Conservation (phyloP, 1,140 invertebrate genomes). For the Frieseomelitta varia region DNA sequence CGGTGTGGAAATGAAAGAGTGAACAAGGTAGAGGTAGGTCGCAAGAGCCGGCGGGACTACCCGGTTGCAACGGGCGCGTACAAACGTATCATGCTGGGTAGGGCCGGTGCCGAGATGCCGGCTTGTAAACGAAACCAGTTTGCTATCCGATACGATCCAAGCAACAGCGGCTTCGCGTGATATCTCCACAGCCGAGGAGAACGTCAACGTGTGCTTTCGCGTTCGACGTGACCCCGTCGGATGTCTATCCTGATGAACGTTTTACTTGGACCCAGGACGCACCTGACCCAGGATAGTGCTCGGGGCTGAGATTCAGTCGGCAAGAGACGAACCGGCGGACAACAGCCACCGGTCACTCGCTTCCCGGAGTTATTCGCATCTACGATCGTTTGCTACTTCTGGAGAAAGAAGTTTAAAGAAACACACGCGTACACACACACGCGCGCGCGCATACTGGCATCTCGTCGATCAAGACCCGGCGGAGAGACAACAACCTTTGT, state of each 20-base stretch:
- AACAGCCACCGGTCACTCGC: background rate
- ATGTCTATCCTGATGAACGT: slow-evolving; percentile 55
- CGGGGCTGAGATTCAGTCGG: slow-evolving; percentile 30
- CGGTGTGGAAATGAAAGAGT: background rate
- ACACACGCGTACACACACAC: too few species aligned
- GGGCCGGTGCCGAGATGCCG: slow-evolving; percentile 81
- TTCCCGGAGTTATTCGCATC: background rate
- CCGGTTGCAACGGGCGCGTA: slow-evolving; percentile 73
- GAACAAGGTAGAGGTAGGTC: slow-evolving; percentile 63
- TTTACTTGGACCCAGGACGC: slow-evolving; percentile 18
- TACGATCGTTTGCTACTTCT: background rate
- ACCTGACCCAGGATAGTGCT: slow-evolving; percentile 20
- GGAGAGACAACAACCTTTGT: background rate
- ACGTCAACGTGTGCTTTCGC: slow-evolving; percentile 53
- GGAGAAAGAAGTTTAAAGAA: too few species aligned
- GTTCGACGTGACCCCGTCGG: slow-evolving; percentile 41
- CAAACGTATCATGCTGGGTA: slow-evolving; percentile 82
- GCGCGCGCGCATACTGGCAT: too few species aligned
- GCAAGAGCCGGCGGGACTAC: slow-evolving; percentile 69
- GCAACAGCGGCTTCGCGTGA: slow-evolving; percentile 76
- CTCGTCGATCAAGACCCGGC: too few species aligned
- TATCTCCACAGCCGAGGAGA: slow-evolving; percentile 63
- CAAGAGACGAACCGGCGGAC: background rate
- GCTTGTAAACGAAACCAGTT: slow-evolving; percentile 82
- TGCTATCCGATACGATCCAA: slow-evolving; percentile 82